phyloP scores from a whole-genome alignment of 2,113 vertebrate species.

The Orientallactaga bullata region DNA sequence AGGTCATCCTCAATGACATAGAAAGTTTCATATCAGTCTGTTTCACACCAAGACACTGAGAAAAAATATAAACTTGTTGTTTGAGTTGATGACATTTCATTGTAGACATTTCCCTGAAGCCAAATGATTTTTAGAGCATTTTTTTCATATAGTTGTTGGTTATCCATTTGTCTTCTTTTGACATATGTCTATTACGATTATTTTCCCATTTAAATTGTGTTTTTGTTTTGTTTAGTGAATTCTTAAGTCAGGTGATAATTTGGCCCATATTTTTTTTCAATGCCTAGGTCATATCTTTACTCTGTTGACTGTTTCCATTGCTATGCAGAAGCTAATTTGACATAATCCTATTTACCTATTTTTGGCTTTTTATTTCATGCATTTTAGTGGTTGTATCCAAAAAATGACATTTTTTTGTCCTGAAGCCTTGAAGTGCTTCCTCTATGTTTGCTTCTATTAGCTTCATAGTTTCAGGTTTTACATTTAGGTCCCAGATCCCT shows the following conservation, averaged over 20 bases:
- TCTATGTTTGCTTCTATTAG: neutral
- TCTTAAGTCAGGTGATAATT: neutral
- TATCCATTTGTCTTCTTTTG: too few relatives aligned
- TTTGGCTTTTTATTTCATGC: neutral
- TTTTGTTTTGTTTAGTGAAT: too few relatives aligned
- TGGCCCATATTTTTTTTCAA: too few relatives aligned
- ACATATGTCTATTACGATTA: too few relatives aligned
- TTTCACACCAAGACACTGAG: too few relatives aligned
- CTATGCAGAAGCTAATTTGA: neutral
- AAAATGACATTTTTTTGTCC: neutral
- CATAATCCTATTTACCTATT: too few relatives aligned
- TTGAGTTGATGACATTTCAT: too few relatives aligned
- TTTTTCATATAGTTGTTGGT: too few relatives aligned
- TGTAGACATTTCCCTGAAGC: too few relatives aligned
- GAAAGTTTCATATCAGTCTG: neutral
- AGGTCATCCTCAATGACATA: neutral
- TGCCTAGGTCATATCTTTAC: neutral
- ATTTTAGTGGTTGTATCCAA: neutral
- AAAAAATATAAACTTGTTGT: too few relatives aligned
- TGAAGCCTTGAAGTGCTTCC: neutral
- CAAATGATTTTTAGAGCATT: too few relatives aligned
- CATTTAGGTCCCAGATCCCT: neutral
- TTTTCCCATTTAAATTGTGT: too few relatives aligned
- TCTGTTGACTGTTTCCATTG: neutral
- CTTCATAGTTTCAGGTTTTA: neutral